Evolutionary conservation across 2,797 vertebrate species (phyloP), one percentile per base, ranked within the genome.

Genomic region (Tangara arthus): DNA sequence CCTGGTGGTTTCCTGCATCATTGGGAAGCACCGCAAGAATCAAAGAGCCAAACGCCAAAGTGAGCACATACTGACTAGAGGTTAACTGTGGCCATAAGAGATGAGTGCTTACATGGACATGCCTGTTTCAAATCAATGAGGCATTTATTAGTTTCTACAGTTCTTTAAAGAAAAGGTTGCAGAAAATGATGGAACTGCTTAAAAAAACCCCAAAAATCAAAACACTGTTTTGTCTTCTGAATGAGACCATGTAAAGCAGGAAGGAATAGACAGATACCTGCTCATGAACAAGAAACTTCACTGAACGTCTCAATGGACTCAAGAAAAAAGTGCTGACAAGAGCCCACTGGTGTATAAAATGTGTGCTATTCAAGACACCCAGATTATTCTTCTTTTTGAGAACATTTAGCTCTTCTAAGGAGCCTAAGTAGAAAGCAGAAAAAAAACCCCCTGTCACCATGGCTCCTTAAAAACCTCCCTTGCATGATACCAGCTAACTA

Each of bases 1-100:
- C 72, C 68, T 73, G 66, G 32, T 2, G 6, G 46, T 10, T 70
- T 70, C 61, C 60, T 70, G 42, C n/a, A 52, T 44, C 9, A 1
- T 30, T 75, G 79, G 46, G 82, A 93, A 82, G 66, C 18, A 44
- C 8, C 6, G 19, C 52, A 83, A 70, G 70, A 95, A 82, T 34
- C 76, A 87, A 94, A 82, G 64, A 94, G 49, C 28, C 86, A 76
- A 78, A 56, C 4, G 8, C 52, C 47, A 75, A 89, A 91, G 55
- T 3, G 14, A 89, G 71, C 3, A 27, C 22, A 2, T 26, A 7
- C 30, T 79, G 64, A 32, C 63, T 66, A 30, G 64, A 94, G 92
- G 87, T 95, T 95, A 97, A 97, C 90, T 94, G 93, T 17, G 15
- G 86, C 82, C n/a, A 8, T 96, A 94, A 97, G 80, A 95, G 89